A percentile compares a stretch with the other conserved stretches of the same genome.
Evolutionary conservation across 2,888 invertebrate species (phyloP).

Genomic region (Hirtodrosophila confusa): DNA sequence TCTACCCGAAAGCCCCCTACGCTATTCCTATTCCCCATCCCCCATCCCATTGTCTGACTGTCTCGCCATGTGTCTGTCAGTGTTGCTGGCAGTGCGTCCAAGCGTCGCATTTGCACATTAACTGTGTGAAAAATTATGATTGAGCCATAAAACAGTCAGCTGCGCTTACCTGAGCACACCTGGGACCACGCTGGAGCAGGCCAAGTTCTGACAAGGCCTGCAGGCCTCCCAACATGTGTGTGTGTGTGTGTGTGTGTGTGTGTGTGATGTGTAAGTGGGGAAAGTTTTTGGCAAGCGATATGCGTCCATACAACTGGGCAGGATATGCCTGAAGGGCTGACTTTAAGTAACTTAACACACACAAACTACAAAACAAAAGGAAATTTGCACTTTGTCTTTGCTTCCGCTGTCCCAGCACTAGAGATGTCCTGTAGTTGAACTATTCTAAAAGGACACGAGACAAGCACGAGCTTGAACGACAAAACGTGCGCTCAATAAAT

Average conservation of each 20-base stretch:
- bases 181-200: constrained; percentile 14
- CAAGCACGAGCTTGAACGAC: no score
- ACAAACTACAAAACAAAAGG: constrained; percentile 37
- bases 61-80: constrained; percentile 4
- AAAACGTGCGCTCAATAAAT: no score
- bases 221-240: constrained; percentile 22
- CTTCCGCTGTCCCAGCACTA: constrained; percentile 60
- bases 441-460: no score
- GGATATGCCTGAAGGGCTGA: constrained; percentile 33
- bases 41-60: background rate
- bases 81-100: constrained; percentile 36
- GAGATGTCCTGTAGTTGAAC: background rate
- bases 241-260: constrained; percentile 12
- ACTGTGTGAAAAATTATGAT: constrained; percentile 80
- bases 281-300: constrained; percentile 46
- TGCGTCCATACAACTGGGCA: constrained; percentile 6
- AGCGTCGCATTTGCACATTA: constrained; percentile 75
- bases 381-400: constrained; percentile 72
- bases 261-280: background rate
- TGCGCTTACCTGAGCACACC: constrained; percentile 47
- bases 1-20: background rate
- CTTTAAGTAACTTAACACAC: constrained; percentile 53
- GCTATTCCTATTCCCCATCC: no score
- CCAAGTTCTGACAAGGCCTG: constrained; percentile 36
- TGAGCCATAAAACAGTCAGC: constrained; percentile 81